Percentiles rank a stretch among this genome's conserved stretches.
Conservation (phyloP, 2,888 invertebrate species). For the Limnephilus marmoratus region DNA sequence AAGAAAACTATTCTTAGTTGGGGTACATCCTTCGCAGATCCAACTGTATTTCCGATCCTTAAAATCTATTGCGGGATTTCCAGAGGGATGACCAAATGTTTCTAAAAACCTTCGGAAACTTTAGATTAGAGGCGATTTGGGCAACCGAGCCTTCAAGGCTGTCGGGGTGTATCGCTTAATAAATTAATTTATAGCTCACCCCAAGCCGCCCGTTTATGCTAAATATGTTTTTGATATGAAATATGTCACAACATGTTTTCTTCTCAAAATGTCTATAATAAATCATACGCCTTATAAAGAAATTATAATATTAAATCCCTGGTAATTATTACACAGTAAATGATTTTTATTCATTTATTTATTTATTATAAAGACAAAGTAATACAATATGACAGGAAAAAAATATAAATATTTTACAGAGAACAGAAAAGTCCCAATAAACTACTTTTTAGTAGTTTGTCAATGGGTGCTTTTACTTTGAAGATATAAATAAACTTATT, state of each 20-base stretch:
- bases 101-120: not conserved
- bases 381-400: no score
- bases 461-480: no score
- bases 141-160: not conserved
- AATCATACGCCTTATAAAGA: not conserved
- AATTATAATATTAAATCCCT: not conserved
- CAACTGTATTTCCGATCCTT: not conserved
- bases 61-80: not conserved
- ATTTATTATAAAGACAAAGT: no score
- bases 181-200: not conserved
- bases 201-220: not conserved
- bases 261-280: not conserved
- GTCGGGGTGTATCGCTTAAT: not conserved
- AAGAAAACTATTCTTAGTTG: not conserved
- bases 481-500: no score
- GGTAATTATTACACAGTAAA: not conserved
- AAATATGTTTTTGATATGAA: constrained; percentile 2
- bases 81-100: not conserved
- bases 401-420: no score
- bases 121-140: not conserved
- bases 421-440: no score
- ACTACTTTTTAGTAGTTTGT: no score
- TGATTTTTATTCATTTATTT: no score
- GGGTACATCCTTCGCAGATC: not conserved
- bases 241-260: not conserved